Evolutionary conservation across 2,888 invertebrate genomes (phyloP), one percentile per base, ranked within the genome.

Genomic region (Amblyjoppa fuscipennis): DNA sequence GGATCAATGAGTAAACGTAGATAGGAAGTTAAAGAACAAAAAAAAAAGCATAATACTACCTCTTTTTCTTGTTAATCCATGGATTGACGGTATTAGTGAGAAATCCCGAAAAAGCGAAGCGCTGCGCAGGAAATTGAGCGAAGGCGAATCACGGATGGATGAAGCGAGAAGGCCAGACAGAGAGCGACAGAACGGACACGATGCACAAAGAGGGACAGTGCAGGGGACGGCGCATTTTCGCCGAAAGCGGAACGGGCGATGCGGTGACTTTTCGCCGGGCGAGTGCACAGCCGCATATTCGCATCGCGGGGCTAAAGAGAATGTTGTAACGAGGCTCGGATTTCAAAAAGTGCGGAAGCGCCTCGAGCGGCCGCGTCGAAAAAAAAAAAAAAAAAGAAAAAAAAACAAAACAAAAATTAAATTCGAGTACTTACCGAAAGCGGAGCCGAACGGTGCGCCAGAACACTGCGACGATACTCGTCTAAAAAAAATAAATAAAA

Each of bases 301-400:
- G 81, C 53, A 61, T 73, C 74, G 73, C 73, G 66, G 59, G 69
- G 82, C 79, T 79, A 85, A 87, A 87, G 84, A 81, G 85, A 80
- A 87, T 84, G 80, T 82, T 49, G 83, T 85, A 87, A 76, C 80
- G 75, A 81, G 68, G 66, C 71, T 68, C 31, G 74, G 66, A 66
- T 81, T 73, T 74, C 68, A 71, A 66, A 81, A 81, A 74, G 45
- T 38, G 51, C 31, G 49, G 41, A 64, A 71, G 51, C 53, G 66
- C 56, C 34, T 73, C 49, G 64, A 73, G 38, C 38, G 56, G 59
- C 68, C 49, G 49, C 20, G 53, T 20, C 31, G 49, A 28, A 34
- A 53, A 13, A n/a, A 73, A 38, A 73, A 31, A 25, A 11, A 20
- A 0, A 20, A 20, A 20, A 0, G 0, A 20, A 20, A 53, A n/a